These are phyloP conservation scores for Brenthis hecate DNA, from an alignment of 2,888 invertebrate genomes.

Conservation along the genomic window DNA sequence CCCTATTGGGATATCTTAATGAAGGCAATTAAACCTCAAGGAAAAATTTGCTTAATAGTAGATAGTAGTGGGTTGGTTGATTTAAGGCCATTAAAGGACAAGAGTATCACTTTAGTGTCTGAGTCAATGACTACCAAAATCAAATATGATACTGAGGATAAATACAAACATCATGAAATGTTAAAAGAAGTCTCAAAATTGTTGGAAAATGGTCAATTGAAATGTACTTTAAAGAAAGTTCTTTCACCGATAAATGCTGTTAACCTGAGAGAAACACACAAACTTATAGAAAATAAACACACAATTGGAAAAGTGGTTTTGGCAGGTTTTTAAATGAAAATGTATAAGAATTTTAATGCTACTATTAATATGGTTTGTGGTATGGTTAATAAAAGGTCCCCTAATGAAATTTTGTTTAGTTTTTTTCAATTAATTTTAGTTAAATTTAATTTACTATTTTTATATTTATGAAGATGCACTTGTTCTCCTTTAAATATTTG, in stretches of 20 bases:
- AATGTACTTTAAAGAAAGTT: slow-evolving; percentile 61
- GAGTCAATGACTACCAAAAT: slow-evolving; percentile 69
- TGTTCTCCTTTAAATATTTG: too few species aligned
- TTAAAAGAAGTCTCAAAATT: slow-evolving; percentile 58
- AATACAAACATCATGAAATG: slow-evolving; percentile 61
- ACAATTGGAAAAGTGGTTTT: slow-evolving; percentile 69
- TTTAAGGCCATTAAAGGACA: slow-evolving; percentile 61
- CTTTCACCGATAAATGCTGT: slow-evolving; percentile 68
- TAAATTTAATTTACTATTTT: too few species aligned
- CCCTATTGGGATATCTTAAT: slow-evolving; percentile 71
- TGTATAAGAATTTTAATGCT: too few species aligned
- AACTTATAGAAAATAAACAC: slow-evolving; percentile 59
- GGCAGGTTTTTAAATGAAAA: slow-evolving; percentile 41
- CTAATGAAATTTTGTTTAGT: too few species aligned
- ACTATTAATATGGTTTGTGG: too few species aligned
- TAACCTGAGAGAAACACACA: slow-evolving; percentile 67
- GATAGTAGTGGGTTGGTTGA: slow-evolving; percentile 66
- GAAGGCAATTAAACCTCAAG: slow-evolving; percentile 67
- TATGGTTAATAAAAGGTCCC: too few species aligned
- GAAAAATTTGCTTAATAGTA: slow-evolving; percentile 68
- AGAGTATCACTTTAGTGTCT: slow-evolving; percentile 65
- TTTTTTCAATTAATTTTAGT: too few species aligned
- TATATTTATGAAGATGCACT: too few species aligned
- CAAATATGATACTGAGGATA: slow-evolving; percentile 68
- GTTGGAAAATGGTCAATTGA: slow-evolving; percentile 61